Evolutionary conservation across 2,797 vertebrate species (phyloP).

Genomic region (Cirrhinus mrigala): DNA sequence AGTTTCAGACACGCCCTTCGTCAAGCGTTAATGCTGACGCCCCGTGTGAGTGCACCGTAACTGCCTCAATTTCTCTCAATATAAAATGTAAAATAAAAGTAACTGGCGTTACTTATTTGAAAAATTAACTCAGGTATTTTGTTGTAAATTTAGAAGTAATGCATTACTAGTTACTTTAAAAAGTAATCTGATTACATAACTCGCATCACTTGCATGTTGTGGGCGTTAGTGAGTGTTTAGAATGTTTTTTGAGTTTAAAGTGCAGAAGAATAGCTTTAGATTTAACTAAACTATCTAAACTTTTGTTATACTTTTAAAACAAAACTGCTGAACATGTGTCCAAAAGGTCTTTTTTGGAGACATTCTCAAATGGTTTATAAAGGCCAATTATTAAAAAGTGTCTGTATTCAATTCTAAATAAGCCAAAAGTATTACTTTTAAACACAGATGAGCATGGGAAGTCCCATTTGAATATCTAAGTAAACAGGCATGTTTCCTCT

Average conservation of each 20-base stretch:
- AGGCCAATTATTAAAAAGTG: background rate
- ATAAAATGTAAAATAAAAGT: too few relatives aligned
- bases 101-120: too few relatives aligned
- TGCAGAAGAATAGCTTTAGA: background rate
- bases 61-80: too few relatives aligned
- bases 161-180: too few relatives aligned
- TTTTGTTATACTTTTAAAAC: background rate
- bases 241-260: background rate
- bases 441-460: background rate
- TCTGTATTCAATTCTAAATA: background rate
- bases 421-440: background rate
- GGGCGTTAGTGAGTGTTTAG: background rate
- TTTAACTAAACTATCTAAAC: conserved; percentile 2
- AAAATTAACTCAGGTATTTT: too few relatives aligned
- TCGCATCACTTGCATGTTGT: background rate
- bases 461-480: conserved; percentile 1
- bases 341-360: background rate
- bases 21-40: too few relatives aligned
- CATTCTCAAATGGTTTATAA: background rate
- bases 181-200: too few relatives aligned
- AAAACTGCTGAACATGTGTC: background rate
- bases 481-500: conserved; percentile 17
- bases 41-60: too few relatives aligned
- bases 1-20: too few relatives aligned
- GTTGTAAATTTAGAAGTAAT: too few relatives aligned